Percentiles rank a stretch among this genome's conserved stretches.
Evolutionary conservation across 2,888 invertebrate species (phyloP).

Genomic region (Aleiodes leptofemur): DNA sequence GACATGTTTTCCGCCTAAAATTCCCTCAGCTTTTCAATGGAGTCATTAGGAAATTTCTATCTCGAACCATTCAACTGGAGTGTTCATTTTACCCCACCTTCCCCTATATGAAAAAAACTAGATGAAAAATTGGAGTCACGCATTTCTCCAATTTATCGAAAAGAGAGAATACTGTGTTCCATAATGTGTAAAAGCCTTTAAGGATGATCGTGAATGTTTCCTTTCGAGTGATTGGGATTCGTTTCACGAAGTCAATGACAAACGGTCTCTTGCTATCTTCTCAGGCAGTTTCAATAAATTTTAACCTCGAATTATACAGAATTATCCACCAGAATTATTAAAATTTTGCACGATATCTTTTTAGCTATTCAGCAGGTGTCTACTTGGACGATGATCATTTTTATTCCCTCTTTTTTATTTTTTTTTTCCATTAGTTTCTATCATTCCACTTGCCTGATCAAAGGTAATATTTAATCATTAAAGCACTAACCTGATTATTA

Average conservation of each 20-base stretch:
- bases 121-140: slow-evolving; percentile 45
- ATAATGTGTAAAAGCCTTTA: slow-evolving; percentile 5
- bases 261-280: slow-evolving; percentile 42
- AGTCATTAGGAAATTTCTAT: too few relatives aligned
- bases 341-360: not conserved
- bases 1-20: too few relatives aligned
- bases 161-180: slow-evolving; percentile 22
- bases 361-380: too few relatives aligned
- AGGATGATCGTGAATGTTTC: slow-evolving; percentile 23
- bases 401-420: not conserved
- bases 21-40: too few relatives aligned
- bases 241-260: slow-evolving; percentile 49
- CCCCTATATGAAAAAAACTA: not conserved
- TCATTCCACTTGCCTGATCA: not conserved
- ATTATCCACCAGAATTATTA: slow-evolving; percentile 23
- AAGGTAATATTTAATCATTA: not conserved
- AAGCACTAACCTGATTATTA: slow-evolving; percentile 67
- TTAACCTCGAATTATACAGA: slow-evolving; percentile 24
- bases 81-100: too few relatives aligned
- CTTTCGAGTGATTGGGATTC: slow-evolving; percentile 35
- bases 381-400: too few relatives aligned
- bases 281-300: slow-evolving; percentile 38
- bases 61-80: too few relatives aligned
- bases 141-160: slow-evolving; percentile 44
- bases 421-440: too few relatives aligned